Evolutionary conservation across 2,113 vertebrate species (phyloP).

Genomic region (Corythoichthys haematopterus): DNA sequence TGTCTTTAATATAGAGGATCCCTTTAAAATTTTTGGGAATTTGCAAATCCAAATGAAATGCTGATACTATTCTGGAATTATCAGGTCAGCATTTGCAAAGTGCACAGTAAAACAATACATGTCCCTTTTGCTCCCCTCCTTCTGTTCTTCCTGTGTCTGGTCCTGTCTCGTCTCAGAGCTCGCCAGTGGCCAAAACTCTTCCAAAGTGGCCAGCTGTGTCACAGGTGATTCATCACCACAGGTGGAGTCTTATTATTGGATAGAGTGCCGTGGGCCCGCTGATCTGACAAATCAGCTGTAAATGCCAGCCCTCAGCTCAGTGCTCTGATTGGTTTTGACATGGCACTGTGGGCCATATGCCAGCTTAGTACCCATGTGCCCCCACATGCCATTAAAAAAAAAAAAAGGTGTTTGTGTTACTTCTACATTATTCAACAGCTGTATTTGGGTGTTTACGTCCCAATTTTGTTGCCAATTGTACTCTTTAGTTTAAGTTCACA

Average conservation of each 20-base stretch:
- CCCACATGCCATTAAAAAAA: background rate
- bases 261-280: slow-evolving; percentile 48
- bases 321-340: slow-evolving; percentile 68
- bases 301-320: slow-evolving; percentile 61
- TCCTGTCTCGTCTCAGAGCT: slow-evolving; percentile 55
- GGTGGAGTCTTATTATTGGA: slow-evolving; percentile 69
- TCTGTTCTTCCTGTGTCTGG: slow-evolving; percentile 40
- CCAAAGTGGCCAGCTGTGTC: slow-evolving; percentile 62
- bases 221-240: slow-evolving; percentile 73
- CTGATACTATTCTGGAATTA: background rate
- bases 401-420: slow-evolving; percentile 52
- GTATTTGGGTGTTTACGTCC: slow-evolving; percentile 45
- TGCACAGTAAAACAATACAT: background rate
- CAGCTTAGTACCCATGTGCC: slow-evolving; percentile 44
- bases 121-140: slow-evolving; percentile 7
- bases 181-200: slow-evolving; percentile 61
- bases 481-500: slow-evolving; percentile 13
- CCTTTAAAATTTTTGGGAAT: background rate
- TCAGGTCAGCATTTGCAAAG: background rate
- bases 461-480: slow-evolving; percentile 32
- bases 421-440: slow-evolving; percentile 54
- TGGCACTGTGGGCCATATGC: slow-evolving; percentile 60
- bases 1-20: too few relatives aligned
- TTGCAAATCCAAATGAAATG: background rate
- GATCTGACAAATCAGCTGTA: slow-evolving; percentile 67